Base-by-base conservation (phyloP, 2,888 invertebrate genomes). In the Drymonia ruficornis region DNA sequence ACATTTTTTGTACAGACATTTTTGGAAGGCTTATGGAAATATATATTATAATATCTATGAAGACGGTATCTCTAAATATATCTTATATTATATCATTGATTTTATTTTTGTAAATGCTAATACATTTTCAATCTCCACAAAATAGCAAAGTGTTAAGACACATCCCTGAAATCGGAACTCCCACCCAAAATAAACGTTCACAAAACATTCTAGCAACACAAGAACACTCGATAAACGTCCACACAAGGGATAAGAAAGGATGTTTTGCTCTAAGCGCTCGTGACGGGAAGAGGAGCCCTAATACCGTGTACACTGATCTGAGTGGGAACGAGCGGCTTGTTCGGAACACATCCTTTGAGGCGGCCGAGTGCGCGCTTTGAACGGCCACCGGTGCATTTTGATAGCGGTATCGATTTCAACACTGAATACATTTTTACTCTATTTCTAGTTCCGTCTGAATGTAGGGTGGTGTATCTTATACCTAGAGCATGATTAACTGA, bases 341-440 rank as follows among this genome's bases (percentile, higher is more conserved):
- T 78, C 65, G 60, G 56, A 76, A 79, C 79, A 79, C 76, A 80
- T 81, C 83, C 87, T 86, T 90, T 88, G 88, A 89, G 80, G 76
- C 75, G 80, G 78, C 68, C 74, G 70, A 66, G 63, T 69, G 72
- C 73, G 62, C 74, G 74, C 87, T 90, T 90, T 89, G 88, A 87
- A 76, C 73, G 70, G 67, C 60, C 80, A 65, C 74, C 75, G 77
- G 72, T 83, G 84, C 87, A 86, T 87, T 89, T 87, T 87, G 85
- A 89, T 89, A 89, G 80, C 76, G 68, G 70, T 86, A 88, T 89
- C 85, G 88, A 89, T 90, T 86, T 81, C 70, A 82, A 77, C 77
- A 67, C 72, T 84, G 84, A 87, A 89, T 85, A 85, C 78, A 84
- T 81, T 87, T 84, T 83, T 81, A 81, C 76, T 85, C 74, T 80